Evolutionary conservation across 2,113 vertebrate species (phyloP).

Genomic region (Hippocampus comes): DNA sequence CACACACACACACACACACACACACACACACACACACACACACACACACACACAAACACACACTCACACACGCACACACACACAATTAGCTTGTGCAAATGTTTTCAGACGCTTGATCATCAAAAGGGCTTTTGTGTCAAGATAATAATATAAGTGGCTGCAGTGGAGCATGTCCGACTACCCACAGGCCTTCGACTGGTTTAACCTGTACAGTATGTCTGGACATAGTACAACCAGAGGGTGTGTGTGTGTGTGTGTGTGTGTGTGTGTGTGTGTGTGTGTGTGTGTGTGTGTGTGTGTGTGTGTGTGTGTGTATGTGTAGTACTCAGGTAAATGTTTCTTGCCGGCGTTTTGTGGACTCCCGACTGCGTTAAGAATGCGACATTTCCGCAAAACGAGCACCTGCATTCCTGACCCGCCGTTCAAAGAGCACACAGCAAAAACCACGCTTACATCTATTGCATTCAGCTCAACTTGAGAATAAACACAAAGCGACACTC

Average conservation of each 20-base stretch:
- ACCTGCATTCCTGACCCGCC: constrained; percentile 71
- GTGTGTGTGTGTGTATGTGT: constrained; percentile 12
- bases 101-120: constrained; percentile 5
- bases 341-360: constrained; percentile 24
- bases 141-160: constrained; percentile 1
- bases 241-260: constrained; percentile 6
- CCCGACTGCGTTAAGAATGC: constrained; percentile 52
- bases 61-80: not conserved
- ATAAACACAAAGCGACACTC: not conserved
- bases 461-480: not conserved
- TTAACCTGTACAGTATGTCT: constrained; percentile 10
- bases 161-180: not conserved
- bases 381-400: constrained; percentile 53
- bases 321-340: constrained; percentile 35
- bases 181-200: constrained; percentile 11
- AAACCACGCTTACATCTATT: constrained; percentile 25
- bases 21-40: not conserved
- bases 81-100: not conserved
- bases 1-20: not conserved
- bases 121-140: constrained; percentile 1
- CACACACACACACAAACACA: not conserved
- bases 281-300: constrained; percentile 10
- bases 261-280: constrained; percentile 3
- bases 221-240: not conserved
- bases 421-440: constrained; percentile 69